Conservation (phyloP, 2,797 vertebrate genomes). For the Sebastolobus alascanus region DNA sequence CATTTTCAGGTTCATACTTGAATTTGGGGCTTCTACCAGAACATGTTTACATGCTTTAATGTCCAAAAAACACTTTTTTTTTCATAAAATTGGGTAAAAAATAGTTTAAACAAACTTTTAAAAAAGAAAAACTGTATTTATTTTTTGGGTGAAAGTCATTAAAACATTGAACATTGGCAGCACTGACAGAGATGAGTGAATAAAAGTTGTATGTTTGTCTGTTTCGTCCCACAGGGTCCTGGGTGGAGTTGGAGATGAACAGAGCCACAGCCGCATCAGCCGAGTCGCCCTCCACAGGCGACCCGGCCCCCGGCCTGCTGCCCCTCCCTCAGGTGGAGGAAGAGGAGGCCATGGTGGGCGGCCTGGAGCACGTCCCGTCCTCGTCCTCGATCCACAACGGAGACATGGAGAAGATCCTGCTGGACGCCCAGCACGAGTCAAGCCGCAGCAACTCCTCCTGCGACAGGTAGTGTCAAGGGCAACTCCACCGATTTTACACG, state of each 20-base stretch:
- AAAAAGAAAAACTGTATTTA: neutral
- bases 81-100: neutral
- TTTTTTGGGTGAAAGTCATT: neutral
- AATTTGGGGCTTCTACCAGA: no score
- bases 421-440: conserved; percentile 97
- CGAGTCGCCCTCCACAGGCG: conserved; percentile 52
- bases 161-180: neutral
- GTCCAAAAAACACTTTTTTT: no score
- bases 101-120: neutral
- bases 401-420: conserved; percentile 98
- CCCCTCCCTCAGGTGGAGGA: conserved; percentile 85
- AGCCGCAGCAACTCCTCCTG: conserved; percentile 98
- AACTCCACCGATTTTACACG: neutral
- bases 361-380: conserved; percentile 95
- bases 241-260: conserved; percentile 97
- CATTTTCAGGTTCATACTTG: no score
- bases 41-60: no score
- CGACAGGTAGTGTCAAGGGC: conserved; percentile 88
- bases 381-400: conserved; percentile 98
- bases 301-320: conserved; percentile 51
- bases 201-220: neutral
- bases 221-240: conserved; percentile 89
- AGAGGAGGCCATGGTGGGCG: conserved; percentile 90
- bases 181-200: neutral
- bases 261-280: conserved; percentile 59